Conservation (phyloP, 2,888 invertebrate genomes). For the Myopa testacea region DNA sequence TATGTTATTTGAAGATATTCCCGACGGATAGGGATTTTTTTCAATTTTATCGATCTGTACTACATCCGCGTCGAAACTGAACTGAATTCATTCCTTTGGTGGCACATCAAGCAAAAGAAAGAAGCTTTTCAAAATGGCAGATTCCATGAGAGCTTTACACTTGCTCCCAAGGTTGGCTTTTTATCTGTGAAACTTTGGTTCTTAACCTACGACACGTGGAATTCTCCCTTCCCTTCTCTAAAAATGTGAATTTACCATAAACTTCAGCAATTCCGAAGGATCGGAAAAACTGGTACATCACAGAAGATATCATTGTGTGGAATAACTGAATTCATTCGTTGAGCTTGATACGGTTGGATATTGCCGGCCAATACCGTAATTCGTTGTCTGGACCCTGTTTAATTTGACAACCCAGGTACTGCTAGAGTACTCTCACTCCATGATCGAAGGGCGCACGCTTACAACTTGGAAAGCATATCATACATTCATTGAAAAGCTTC, state of each 20-base stretch:
- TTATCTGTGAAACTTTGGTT: not conserved
- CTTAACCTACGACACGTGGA: conserved; percentile 34
- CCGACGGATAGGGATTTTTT: conserved; percentile 41
- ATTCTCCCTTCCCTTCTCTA: not conserved
- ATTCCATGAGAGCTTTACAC: conserved; percentile 27
- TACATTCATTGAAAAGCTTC: conserved; percentile 37
- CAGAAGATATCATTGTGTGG: too few species aligned
- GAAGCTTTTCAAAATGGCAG: conserved; percentile 36
- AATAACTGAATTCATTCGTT: too few species aligned
- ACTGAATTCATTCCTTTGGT: conserved; percentile 54
- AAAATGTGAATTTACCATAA: too few species aligned
- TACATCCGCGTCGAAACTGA: conserved; percentile 69
- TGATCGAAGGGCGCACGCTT: conserved; percentile 17
- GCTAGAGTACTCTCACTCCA: not conserved
- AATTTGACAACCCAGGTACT: not conserved
- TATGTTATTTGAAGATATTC: conserved; percentile 28
- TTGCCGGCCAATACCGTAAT: too few species aligned
- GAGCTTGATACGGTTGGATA: too few species aligned
- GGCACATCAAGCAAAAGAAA: conserved; percentile 18
- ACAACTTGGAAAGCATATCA: conserved; percentile 28
- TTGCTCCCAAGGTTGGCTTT: not conserved
- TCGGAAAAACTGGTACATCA: too few species aligned
- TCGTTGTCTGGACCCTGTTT: not conserved
- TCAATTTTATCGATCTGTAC: conserved; percentile 62
- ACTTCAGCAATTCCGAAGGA: too few species aligned